Conservation (phyloP, 2,113 vertebrate genomes). For the Heliornis fulica region DNA sequence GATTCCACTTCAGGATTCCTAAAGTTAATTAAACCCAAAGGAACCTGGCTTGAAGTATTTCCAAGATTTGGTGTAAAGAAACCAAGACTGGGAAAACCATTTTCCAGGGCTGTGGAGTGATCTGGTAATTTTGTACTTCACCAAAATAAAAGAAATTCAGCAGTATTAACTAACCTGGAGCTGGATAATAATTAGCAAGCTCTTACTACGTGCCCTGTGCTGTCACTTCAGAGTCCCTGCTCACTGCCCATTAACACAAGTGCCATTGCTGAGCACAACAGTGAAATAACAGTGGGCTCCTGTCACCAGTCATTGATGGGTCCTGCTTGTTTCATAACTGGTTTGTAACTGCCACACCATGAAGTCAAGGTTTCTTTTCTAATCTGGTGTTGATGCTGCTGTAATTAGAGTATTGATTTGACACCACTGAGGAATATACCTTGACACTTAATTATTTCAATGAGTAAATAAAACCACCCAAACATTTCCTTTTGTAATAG, state of each 20-base stretch:
- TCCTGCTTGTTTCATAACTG: background rate
- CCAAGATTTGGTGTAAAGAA: background rate
- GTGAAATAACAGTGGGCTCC: background rate
- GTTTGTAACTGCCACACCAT: background rate
- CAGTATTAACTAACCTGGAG: background rate
- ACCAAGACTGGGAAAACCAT: background rate
- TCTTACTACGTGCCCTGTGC: background rate
- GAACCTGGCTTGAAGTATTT: background rate
- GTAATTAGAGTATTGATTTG: slow-evolving; percentile 23
- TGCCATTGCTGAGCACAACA: background rate
- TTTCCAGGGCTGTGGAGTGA: background rate
- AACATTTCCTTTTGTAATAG: background rate
- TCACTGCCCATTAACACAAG: background rate
- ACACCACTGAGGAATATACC: background rate
- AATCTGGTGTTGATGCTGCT: background rate
- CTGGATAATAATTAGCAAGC: background rate
- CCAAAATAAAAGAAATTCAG: background rate
- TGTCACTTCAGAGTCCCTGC: background rate
- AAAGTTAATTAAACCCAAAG: background rate
- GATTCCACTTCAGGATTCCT: background rate
- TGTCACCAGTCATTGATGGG: background rate
- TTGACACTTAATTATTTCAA: background rate
- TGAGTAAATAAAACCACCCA: background rate
- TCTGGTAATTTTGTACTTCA: background rate
- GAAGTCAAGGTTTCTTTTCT: background rate